A percentile compares a stretch with the other conserved stretches of the same genome.
These are phyloP conservation scores for Meteorus colon DNA, from an alignment of 2,888 invertebrate species.

Conservation along the genomic window DNA sequence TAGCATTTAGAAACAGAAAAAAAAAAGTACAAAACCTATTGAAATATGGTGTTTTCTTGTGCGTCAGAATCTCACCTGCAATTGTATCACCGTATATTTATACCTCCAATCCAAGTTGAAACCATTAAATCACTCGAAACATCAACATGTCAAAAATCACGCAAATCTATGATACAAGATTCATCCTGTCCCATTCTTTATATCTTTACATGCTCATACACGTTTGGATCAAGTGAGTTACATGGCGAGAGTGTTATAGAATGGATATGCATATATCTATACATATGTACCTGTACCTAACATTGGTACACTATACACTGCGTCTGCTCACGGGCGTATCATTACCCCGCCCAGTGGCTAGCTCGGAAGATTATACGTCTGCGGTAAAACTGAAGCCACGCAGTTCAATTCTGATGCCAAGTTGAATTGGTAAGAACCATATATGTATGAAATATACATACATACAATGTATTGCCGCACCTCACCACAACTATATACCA, in stretches of 20 bases:
- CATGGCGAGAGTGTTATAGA: conserved; percentile 26
- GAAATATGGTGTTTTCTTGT: too few relatives aligned
- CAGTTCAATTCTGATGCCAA: conserved; percentile 50
- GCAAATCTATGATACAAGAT: neutral
- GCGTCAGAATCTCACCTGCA: too few relatives aligned
- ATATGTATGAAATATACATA: neutral
- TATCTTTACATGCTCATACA: neutral
- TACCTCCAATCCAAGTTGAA: too few relatives aligned
- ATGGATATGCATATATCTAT: conserved; percentile 20
- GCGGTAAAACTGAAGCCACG: conserved; percentile 49
- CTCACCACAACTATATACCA: neutral
- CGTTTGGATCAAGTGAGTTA: conserved; percentile 33
- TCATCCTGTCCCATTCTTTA: neutral
- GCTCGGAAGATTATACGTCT: conserved; percentile 72
- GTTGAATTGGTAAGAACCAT: conserved; percentile 50
- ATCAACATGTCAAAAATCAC: neutral
- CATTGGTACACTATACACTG: conserved; percentile 58
- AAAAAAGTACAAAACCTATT: too few relatives aligned
- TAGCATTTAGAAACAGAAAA: too few relatives aligned
- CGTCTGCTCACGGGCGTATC: conserved; percentile 67
- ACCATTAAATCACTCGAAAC: too few relatives aligned
- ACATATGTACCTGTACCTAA: conserved; percentile 50
- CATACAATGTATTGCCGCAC: neutral
- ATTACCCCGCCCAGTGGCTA: conserved; percentile 74
- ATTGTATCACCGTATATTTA: too few relatives aligned